Evolutionary conservation across 2,113 vertebrate genomes (phyloP).

Genomic region (Odocoileus virginianus): DNA sequence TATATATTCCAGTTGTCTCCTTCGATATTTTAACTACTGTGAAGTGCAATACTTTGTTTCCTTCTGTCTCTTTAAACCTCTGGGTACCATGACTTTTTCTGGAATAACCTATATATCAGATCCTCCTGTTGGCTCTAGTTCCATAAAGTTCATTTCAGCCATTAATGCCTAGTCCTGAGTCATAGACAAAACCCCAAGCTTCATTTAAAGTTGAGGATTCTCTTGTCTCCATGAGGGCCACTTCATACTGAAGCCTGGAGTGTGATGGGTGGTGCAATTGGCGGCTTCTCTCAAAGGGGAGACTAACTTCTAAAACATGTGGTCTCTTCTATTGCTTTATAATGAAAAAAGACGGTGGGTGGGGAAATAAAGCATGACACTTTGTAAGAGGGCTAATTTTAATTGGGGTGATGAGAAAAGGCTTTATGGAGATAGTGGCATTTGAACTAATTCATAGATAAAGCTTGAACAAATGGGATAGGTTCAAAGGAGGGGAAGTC

Average conservation of each 20-base stretch:
- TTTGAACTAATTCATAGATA: background rate
- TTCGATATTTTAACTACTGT: background rate
- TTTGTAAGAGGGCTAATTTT: background rate
- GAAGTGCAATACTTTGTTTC: background rate
- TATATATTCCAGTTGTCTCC: background rate
- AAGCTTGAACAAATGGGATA: background rate
- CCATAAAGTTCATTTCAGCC: background rate
- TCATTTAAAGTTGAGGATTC: background rate
- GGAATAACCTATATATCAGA: background rate
- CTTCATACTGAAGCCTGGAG: background rate
- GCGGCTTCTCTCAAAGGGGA: too few relatives aligned
- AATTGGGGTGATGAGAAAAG: background rate
- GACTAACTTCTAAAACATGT: background rate
- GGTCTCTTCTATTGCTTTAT: background rate
- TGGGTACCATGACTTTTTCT: background rate
- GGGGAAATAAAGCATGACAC: background rate
- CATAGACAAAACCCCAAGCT: background rate
- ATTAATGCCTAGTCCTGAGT: background rate
- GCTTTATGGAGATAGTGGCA: background rate
- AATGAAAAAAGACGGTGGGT: background rate
- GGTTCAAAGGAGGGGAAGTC: background rate
- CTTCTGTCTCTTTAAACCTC: background rate
- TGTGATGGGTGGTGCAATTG: background rate
- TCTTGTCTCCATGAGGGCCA: fast-evolving
- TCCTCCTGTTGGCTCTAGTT: background rate